phyloP scores from a whole-genome alignment of 2,113 vertebrate genomes.

The Charina bottae region DNA sequence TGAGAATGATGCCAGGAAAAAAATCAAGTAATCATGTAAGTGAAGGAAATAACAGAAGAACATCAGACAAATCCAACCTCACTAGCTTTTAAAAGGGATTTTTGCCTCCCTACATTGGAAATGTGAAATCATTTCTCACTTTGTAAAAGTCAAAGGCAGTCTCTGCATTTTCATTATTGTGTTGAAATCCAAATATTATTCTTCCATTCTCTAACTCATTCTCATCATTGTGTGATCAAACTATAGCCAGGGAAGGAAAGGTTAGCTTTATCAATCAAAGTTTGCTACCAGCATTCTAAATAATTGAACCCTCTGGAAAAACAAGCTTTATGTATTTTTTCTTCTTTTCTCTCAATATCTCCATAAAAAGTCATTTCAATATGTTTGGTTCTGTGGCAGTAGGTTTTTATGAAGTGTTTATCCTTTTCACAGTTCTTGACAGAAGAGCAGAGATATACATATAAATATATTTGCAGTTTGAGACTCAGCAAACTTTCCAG shows the following conservation, averaged over 20 bases:
- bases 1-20: constrained; percentile 40
- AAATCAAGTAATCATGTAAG: constrained; percentile 45
- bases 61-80: constrained; percentile 35
- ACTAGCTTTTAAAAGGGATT: constrained; percentile 50
- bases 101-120: constrained; percentile 60
- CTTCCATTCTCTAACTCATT: constrained; percentile 70
- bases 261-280: constrained; percentile 76
- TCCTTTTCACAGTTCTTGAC: constrained; percentile 51
- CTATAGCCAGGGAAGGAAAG: constrained; percentile 64
- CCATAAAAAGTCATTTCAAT: constrained; percentile 73
- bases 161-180: constrained; percentile 73
- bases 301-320: constrained; percentile 76
- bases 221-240: constrained; percentile 72
- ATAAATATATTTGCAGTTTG: constrained; percentile 22
- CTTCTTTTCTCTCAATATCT: constrained; percentile 63
- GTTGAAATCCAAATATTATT: constrained; percentile 74
- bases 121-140: constrained; percentile 66
- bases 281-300: constrained; percentile 68
- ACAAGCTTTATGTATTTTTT: constrained; percentile 55
- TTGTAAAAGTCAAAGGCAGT: constrained; percentile 71
- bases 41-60: constrained; percentile 56
- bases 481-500: background rate
- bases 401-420: constrained; percentile 59
- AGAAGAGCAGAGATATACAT: constrained; percentile 28
- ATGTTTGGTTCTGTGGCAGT: constrained; percentile 60